Evolutionary conservation across 2,888 invertebrate species (phyloP).

Genomic region (Cecidostiba fungosa): DNA sequence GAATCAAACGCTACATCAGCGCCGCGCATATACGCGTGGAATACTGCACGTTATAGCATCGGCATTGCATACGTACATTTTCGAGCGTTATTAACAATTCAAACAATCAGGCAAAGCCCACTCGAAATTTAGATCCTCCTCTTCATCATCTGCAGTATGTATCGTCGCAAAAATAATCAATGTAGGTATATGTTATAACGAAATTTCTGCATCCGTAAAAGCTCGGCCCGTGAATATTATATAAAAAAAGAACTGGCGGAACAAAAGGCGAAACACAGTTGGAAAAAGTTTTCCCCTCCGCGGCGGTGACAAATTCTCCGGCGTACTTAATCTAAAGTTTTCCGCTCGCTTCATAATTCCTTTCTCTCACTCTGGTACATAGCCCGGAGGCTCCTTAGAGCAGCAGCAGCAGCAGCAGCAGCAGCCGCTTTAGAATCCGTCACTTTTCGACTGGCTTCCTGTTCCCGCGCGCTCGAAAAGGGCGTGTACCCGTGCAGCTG

Average conservation of each 20-base stretch:
- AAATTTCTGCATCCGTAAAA: not conserved
- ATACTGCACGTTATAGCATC: not conserved
- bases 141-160: not conserved
- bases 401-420: too few species aligned
- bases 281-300: conserved; percentile 14
- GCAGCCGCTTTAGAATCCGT: conserved; percentile 42
- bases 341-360: conserved; percentile 51
- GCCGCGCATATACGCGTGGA: not conserved
- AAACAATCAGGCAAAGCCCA: conserved; percentile 1
- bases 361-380: not conserved
- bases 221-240: not conserved
- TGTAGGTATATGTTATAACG: too few species aligned
- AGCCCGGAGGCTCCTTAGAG: not conserved
- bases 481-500: conserved; percentile 42
- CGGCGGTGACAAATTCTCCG: conserved; percentile 45
- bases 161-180: too few species aligned
- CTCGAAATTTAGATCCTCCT: not conserved
- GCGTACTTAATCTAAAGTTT: conserved; percentile 56
- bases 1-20: not conserved
- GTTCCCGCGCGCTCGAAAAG: not conserved
- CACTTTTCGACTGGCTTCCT: conserved; percentile 33
- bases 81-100: conserved; percentile 22
- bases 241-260: not conserved
- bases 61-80: not conserved
- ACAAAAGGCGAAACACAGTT: conserved; percentile 30